Evolutionary conservation across 1,140 invertebrate species (phyloP).

Genomic region (Druon quercuslanigerum): DNA sequence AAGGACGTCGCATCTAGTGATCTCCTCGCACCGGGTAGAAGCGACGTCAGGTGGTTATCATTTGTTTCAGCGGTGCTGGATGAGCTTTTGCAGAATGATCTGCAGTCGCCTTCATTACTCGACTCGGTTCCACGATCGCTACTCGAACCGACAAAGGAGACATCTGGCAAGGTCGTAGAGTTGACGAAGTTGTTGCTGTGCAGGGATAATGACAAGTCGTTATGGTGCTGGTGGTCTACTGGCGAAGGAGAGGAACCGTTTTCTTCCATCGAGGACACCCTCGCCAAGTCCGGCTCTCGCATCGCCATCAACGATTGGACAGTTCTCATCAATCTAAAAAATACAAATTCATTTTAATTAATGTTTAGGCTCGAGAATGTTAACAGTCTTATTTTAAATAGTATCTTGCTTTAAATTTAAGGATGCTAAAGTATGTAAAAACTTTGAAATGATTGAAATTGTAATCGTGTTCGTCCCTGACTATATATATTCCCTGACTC

Average conservation of each 20-base stretch:
- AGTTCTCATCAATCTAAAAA: conserved; percentile 77
- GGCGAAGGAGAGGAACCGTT: conserved; percentile 44
- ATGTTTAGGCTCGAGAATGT: too few relatives aligned
- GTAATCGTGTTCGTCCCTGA: too few relatives aligned
- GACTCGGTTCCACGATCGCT: conserved; percentile 35
- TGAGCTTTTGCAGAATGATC: conserved; percentile 40
- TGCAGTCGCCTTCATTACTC: conserved; percentile 38
- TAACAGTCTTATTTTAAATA: too few relatives aligned
- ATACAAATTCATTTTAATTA: not conserved
- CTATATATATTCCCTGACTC: too few relatives aligned
- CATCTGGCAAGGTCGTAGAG: conserved; percentile 50
- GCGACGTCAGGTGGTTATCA: conserved; percentile 41
- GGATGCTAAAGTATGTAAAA: too few relatives aligned
- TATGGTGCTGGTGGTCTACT: conserved; percentile 34
- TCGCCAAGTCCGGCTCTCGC: conserved; percentile 79
- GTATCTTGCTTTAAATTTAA: too few relatives aligned
- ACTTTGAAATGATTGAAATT: too few relatives aligned
- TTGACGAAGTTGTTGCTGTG: conserved; percentile 58
- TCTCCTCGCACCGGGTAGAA: conserved; percentile 58
- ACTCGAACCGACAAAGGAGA: not conserved
- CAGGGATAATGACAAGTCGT: conserved; percentile 43
- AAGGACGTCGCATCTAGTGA: conserved; percentile 65
- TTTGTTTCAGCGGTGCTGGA: conserved; percentile 33
- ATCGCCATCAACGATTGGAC: conserved; percentile 81
- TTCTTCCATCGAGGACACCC: conserved; percentile 61